Evolutionary conservation across 1,140 invertebrate species (phyloP).

Genomic region (Tetraneura akinire): DNA sequence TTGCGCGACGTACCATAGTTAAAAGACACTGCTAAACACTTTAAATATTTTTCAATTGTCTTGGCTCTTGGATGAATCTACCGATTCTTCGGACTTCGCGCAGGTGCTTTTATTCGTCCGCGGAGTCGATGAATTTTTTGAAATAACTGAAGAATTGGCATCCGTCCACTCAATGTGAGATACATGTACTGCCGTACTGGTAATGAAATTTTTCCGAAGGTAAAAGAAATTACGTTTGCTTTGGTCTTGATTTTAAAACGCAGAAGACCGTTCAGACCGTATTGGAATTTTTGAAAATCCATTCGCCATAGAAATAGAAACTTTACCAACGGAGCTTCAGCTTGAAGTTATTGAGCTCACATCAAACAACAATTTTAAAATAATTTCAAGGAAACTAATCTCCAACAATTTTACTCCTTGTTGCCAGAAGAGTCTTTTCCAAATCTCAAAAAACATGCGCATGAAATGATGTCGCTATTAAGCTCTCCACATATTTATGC

Average conservation of each 20-base stretch:
- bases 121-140: no score
- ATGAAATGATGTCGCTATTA: background rate
- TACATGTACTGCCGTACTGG: background rate
- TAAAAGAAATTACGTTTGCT: conserved; percentile 1
- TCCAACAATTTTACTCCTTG: background rate
- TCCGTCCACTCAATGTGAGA: background rate
- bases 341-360: no score
- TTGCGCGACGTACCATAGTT: no score
- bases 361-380: no score
- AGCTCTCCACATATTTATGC: background rate
- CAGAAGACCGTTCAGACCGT: background rate
- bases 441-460: background rate
- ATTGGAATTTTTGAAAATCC: background rate
- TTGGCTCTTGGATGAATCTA: no score
- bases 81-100: no score
- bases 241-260: conserved; percentile 7
- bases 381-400: background rate
- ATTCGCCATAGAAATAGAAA: background rate
- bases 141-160: no score
- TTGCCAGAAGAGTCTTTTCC: background rate
- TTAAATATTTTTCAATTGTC: no score
- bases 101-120: no score
- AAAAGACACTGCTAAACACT: no score
- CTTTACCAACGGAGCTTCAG: no score
- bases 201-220: no score